Conservation (phyloP, 2,113 vertebrate species). For the Struthio camelus region DNA sequence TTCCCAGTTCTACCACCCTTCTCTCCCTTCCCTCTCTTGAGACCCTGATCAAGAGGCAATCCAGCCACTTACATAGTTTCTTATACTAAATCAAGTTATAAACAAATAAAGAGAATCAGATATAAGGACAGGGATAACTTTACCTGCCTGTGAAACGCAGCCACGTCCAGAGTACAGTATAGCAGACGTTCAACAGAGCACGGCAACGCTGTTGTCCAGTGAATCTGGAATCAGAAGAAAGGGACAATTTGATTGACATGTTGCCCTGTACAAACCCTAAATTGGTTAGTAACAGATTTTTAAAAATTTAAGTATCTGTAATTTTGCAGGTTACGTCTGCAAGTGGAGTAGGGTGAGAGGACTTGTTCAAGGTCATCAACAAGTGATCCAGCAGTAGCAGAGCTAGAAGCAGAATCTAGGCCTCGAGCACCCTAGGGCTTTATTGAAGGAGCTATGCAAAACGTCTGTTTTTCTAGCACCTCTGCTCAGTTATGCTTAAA, state of each 20-base stretch:
- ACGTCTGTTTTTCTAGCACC: not conserved
- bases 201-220: not conserved
- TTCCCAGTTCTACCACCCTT: not conserved
- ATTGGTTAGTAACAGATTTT: not conserved
- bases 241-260: not conserved
- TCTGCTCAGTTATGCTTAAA: not conserved
- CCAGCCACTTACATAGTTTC: not conserved
- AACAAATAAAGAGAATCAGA: not conserved
- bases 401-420: not conserved
- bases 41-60: not conserved
- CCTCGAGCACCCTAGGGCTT: not conserved
- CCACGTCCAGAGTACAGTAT: not conserved
- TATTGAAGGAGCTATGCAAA: not conserved
- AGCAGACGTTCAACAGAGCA: constrained; percentile 7
- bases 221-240: not conserved
- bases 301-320: not conserved
- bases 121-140: not conserved
- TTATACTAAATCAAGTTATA: not conserved
- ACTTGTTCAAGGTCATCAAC: not conserved
- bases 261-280: not conserved
- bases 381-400: not conserved
- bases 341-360: not conserved
- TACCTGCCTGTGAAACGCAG: constrained; percentile 5
- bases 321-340: not conserved
- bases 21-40: not conserved